Conservation (phyloP, 2,797 vertebrate species). For the Myiotriccus ornatus region DNA sequence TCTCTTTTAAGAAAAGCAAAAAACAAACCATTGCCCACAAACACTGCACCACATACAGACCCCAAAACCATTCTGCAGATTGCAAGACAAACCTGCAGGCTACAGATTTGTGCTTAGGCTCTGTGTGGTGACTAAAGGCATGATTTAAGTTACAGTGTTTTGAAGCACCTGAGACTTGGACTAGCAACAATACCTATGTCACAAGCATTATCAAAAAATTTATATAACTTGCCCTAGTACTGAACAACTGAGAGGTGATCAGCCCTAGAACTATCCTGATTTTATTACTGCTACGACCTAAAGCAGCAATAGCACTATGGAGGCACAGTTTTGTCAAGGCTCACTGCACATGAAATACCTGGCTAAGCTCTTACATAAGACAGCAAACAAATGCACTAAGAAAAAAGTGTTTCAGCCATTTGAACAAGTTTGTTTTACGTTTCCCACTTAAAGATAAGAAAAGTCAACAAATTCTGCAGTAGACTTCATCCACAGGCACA, state of each 20-base stretch:
- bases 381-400: background rate
- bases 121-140: background rate
- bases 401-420: background rate
- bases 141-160: background rate
- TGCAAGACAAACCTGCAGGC: background rate
- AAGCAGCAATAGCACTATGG: fast-evolving
- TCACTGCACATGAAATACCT: background rate
- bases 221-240: background rate
- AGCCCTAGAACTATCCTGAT: background rate
- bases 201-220: background rate
- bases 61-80: background rate
- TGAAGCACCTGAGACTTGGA: fast-evolving
- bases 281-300: background rate
- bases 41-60: background rate
- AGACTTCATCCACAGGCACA: background rate
- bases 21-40: background rate
- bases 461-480: background rate
- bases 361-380: background rate
- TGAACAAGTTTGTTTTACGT: background rate
- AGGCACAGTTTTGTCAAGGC: background rate
- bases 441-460: background rate
- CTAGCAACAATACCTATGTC: background rate
- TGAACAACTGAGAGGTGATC: background rate
- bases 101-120: background rate
- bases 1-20: background rate